Evolutionary conservation across 2,797 vertebrate species (phyloP).

Genomic region (Sebastes kiyomatsui): DNA sequence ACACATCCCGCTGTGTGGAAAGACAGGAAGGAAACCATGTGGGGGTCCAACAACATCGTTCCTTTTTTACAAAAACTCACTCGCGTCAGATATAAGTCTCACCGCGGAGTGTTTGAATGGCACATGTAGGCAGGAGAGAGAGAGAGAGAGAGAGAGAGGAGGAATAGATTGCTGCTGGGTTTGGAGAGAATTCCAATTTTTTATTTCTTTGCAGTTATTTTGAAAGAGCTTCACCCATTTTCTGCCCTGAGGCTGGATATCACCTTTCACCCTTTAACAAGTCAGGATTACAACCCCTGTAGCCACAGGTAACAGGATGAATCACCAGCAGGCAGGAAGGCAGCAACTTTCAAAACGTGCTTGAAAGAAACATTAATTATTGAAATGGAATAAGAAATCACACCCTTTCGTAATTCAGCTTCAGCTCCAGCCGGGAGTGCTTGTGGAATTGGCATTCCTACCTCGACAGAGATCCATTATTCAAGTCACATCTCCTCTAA

Average conservation of each 20-base stretch:
- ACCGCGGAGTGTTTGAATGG: conserved; percentile 6
- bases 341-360: conserved; percentile 40
- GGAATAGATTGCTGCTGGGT: conserved; percentile 5
- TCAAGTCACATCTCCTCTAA: not conserved
- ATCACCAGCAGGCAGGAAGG: conserved; percentile 18
- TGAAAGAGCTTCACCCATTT: conserved; percentile 18
- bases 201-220: conserved; percentile 15
- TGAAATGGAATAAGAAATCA: conserved; percentile 31
- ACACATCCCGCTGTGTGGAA: conserved; percentile 38
- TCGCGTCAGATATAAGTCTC: conserved; percentile 24
- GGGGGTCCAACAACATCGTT: conserved; percentile 47
- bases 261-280: conserved; percentile 52
- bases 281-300: conserved; percentile 31
- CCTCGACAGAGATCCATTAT: conserved; percentile 29
- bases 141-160: not conserved
- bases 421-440: not conserved
- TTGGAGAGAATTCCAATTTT: conserved; percentile 15
- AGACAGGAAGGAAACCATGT: conserved; percentile 47
- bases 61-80: conserved; percentile 7
- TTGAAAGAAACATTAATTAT: conserved; percentile 53
- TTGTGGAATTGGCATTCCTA: conserved; percentile 21
- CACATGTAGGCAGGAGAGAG: not conserved
- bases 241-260: conserved; percentile 43
- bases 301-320: conserved; percentile 38
- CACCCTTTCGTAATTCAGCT: conserved; percentile 22